Evolutionary conservation across 2,113 vertebrate species (phyloP), one percentile per base, ranked within the genome.

Genomic region (Serilophus lunatus): DNA sequence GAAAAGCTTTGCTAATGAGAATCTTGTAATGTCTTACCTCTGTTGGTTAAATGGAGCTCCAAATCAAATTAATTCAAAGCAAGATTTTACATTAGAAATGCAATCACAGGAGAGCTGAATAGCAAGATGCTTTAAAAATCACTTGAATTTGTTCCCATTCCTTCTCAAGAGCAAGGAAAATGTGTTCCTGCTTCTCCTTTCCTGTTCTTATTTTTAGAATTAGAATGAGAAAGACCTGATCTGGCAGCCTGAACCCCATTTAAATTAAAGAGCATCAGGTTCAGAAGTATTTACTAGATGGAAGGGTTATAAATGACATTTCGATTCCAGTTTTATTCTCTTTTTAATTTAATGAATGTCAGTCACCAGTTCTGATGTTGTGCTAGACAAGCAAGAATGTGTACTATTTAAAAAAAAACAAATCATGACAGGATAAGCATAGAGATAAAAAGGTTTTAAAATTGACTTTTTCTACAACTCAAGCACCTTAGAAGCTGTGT

Each of bases 41-140:
- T 82, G 54, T 53, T 7, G 1, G 44, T 57, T 72, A 72, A 86
- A 75, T 47, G 25, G 65, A 86, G 25, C 56, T 74, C 54, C 45
- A 72, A 60, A 88, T 72, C 26, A 79, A 75, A 93, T 96, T 76
- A 95, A 85, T 83, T 94, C 54, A 77, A 90, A 90, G 68, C 63
- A 90, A 92, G 45, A 65, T 79, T 93, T 87, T 76, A 79, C 31
- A 76, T 85, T 65, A 89, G 75, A 57, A 76, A 63, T 90, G 42
- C 42, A 88, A 70, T 83, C 53, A 66, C 16, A 80, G 60, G 45
- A 83, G 13, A 77, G 40, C 40, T 76, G 79, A 93, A 77, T 31
- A 83, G 60, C 76, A 77, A 78, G 64, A 45, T 3, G 12, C 70
- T 78, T 91, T 56, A 71, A 61, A 90, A 93, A 72, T 74, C 44